Conservation (phyloP, 2,888 invertebrate species). For the Lathronympha strigana region DNA sequence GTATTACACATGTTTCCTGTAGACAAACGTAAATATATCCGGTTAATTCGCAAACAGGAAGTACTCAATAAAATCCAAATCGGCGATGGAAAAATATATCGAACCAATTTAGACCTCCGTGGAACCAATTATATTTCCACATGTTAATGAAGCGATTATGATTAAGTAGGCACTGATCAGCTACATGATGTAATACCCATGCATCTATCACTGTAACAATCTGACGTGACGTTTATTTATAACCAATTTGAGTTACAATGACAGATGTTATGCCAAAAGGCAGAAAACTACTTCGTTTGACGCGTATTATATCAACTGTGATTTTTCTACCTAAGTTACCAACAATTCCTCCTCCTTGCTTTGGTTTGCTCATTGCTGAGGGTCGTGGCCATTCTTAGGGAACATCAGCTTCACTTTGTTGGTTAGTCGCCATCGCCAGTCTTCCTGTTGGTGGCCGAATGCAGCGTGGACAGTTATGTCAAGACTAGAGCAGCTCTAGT, state of each 20-base stretch:
- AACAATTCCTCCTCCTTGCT: no score
- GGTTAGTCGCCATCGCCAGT: no score
- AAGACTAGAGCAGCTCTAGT: no score
- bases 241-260: conserved; percentile 12
- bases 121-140: conserved; percentile 8
- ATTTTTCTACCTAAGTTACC: background rate
- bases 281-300: background rate
- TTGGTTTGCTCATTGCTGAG: no score
- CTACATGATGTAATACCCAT: conserved; percentile 17
- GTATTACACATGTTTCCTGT: background rate
- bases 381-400: no score
- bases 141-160: conserved; percentile 7
- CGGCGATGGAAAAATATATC: conserved; percentile 10
- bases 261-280: conserved; percentile 14
- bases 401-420: no score
- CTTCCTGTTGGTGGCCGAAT: no score
- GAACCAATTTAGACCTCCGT: conserved; percentile 3
- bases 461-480: no score
- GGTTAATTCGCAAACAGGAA: conserved; percentile 18
- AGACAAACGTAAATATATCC: background rate
- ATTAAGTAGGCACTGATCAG: conserved; percentile 6
- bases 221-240: conserved; percentile 11
- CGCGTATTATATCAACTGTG: background rate
- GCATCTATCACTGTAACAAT: conserved; percentile 11
- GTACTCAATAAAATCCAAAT: conserved; percentile 7